Evolutionary conservation across 1,140 invertebrate species (phyloP), one percentile per base, ranked within the genome.

Genomic region (Rhysida immarginata): DNA sequence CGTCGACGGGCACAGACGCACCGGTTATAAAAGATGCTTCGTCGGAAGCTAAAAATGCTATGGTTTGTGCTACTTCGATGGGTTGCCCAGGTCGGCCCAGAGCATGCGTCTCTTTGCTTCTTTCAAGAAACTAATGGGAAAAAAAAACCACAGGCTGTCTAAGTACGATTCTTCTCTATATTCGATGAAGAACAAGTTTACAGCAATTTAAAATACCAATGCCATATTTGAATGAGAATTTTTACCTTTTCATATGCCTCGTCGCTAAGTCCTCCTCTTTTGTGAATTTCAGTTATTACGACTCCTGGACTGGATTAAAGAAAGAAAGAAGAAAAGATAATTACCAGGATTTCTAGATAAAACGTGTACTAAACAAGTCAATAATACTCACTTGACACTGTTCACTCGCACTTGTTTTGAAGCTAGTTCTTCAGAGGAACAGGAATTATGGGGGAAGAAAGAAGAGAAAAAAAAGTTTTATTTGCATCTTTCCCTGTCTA

Each of bases 1-100:
- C 89, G 74, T 93, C 89, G 2, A 93, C 81, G 3, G 85, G 79
- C 21, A 93, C 55, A 51, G 76, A 81, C 3, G 75, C 82, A 14
- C 87, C 89, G 46, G 88, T 92, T 13, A 85, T 85, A 62, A 87
- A 91, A 57, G 78, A 83, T 13, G 87, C 77, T 59, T 78, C 75
- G 45, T 84, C 79, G 44, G 84, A 87, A 0, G 89, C 88, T 25
- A 93, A 68, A 69, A 89, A 92, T n/a, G 82, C 82, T 62, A 93
- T 89, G 1, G 83, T 73, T 25, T 77, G 75, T 0, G 88, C 87
- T 1, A 91, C 84, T 73, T 93, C 89, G 1, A 78, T 72, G 2
- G 78, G 72, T 56, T 81, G 68, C 8, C 87, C 89, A 1, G 82
- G 75, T 35, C 89, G 76, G 20, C 86, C 85, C 13, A 92, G 65